These are phyloP conservation scores for Palythoa caribaeorum DNA, from an alignment of 92 coral and sea anemone genomes.

Conservation along the genomic window DNA sequence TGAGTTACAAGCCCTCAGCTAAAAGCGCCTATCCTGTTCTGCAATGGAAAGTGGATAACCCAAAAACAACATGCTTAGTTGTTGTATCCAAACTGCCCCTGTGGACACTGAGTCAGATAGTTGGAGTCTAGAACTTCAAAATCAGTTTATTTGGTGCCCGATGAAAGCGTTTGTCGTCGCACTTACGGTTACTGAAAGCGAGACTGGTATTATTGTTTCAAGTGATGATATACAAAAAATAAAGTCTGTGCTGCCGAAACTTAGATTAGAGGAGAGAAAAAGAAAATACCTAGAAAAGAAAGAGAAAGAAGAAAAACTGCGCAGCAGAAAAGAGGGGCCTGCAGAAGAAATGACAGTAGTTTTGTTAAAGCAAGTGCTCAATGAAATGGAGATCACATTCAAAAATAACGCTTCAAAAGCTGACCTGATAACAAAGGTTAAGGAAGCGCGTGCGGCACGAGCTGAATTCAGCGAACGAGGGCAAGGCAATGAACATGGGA, in stretches of 20 bases:
- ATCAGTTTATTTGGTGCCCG: slow-evolving; percentile 20
- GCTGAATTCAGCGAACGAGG: slow-evolving; percentile 7
- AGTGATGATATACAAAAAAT: slow-evolving; percentile 14
- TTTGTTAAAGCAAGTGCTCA: neutral
- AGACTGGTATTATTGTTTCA: neutral
- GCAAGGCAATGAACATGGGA: neutral
- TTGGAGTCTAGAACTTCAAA: slow-evolving; percentile 22
- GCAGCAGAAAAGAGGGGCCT: neutral
- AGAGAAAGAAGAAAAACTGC: neutral
- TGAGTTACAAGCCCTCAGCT: neutral
- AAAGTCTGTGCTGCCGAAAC: slow-evolving; percentile 7
- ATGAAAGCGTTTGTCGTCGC: no score
- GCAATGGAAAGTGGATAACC: slow-evolving; percentile 22
- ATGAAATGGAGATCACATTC: neutral
- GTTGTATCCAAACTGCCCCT: slow-evolving; percentile 25
- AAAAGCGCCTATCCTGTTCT: slow-evolving; percentile 1
- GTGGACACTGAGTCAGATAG: slow-evolving; percentile 23
- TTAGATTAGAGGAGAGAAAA: neutral
- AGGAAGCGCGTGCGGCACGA: slow-evolving; percentile 1
- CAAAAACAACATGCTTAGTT: slow-evolving; percentile 9
- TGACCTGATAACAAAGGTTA: neutral
- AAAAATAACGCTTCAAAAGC: no score
- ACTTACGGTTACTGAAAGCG: neutral
- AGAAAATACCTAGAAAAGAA: neutral
- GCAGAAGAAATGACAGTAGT: slow-evolving; percentile 1